A percentile compares a stretch with the other conserved stretches of the same genome.
phyloP scores from a whole-genome alignment of 2,797 vertebrate genomes.

The Buphagus erythrorhynchus region DNA sequence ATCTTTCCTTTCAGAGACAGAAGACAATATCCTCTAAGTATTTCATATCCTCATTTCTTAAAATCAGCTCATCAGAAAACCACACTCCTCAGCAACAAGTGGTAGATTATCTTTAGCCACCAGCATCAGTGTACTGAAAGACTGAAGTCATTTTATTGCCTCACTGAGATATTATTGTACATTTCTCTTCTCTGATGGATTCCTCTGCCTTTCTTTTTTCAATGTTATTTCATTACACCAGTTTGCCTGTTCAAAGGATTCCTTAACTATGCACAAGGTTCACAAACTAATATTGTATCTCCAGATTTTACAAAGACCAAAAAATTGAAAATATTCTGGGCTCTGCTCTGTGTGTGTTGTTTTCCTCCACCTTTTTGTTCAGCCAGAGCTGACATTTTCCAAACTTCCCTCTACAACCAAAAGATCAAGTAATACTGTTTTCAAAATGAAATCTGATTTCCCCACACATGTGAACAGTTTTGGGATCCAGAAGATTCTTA shows the following conservation, averaged over 20 bases:
- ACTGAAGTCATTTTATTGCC: conserved; percentile 16
- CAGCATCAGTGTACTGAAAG: neutral
- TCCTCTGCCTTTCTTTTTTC: neutral
- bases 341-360: neutral
- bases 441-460: neutral
- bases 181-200: neutral
- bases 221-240: neutral
- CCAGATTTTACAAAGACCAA: neutral
- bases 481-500: neutral
- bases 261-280: neutral
- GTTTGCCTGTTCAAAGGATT: neutral
- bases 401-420: neutral
- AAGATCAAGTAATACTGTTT: neutral
- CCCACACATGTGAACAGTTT: neutral
- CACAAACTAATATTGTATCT: neutral
- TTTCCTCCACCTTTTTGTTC: neutral
- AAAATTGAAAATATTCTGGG: neutral
- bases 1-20: conserved; percentile 60
- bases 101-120: conserved; percentile 57
- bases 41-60: conserved; percentile 64
- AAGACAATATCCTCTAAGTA: conserved; percentile 70
- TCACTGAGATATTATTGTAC: neutral
- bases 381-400: neutral
- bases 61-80: conserved; percentile 69
- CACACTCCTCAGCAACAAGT: conserved; percentile 63